Conservation (phyloP, 2,113 vertebrate species). For the Heterochromis multidens region DNA sequence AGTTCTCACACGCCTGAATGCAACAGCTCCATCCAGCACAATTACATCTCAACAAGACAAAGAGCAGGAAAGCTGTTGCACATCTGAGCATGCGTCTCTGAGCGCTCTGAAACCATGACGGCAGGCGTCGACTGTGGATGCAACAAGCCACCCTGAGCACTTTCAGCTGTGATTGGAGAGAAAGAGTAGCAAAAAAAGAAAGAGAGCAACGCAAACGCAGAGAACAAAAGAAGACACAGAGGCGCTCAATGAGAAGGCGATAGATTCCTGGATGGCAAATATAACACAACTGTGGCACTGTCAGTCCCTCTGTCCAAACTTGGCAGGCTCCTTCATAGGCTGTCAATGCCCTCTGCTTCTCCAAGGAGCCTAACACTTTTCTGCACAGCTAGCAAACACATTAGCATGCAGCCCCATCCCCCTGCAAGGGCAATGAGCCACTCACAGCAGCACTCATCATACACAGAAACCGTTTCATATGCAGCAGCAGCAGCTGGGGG, state of each 20-base stretch:
- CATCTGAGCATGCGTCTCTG: constrained; percentile 56
- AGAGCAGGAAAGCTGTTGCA: constrained; percentile 60
- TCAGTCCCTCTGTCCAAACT: constrained; percentile 47
- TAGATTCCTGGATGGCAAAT: background rate
- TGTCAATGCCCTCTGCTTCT: constrained; percentile 62
- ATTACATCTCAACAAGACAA: constrained; percentile 55
- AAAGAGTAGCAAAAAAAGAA: constrained; percentile 4
- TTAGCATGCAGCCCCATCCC: constrained; percentile 69
- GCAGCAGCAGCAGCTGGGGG: constrained; percentile 36
- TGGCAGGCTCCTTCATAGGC: constrained; percentile 48
- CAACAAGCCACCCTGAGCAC: constrained; percentile 40
- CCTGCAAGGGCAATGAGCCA: constrained; percentile 55
- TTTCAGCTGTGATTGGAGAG: constrained; percentile 16
- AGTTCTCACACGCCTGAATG: background rate
- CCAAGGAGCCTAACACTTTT: constrained; percentile 48
- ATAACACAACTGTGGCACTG: constrained; percentile 49
- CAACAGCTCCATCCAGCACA: constrained; percentile 29
- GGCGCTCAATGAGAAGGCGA: background rate
- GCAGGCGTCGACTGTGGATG: constrained; percentile 44
- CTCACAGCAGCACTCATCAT: constrained; percentile 41
- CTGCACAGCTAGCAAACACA: constrained; percentile 57
- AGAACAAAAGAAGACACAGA: constrained; percentile 71
- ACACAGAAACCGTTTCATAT: constrained; percentile 32
- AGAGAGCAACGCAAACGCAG: constrained; percentile 5
- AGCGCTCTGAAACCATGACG: constrained; percentile 24